A percentile compares a stretch with the other conserved stretches of the same genome.
phyloP scores from a whole-genome alignment of 2,113 vertebrate species.

The Oncorhynchus tshawytscha region DNA sequence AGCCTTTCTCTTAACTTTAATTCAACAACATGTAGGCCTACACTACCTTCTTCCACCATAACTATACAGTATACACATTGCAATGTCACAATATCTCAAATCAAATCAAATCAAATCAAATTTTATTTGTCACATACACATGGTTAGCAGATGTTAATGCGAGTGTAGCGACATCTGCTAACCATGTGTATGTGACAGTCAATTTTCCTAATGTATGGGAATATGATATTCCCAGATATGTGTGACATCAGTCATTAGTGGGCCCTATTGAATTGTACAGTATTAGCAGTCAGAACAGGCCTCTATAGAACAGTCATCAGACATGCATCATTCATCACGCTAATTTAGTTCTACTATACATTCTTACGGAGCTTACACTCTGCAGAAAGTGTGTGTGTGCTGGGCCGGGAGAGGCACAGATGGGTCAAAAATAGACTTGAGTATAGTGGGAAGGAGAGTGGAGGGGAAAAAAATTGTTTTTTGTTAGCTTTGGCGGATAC shows the following conservation, averaged over 20 bases:
- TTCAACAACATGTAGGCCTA: too few relatives aligned
- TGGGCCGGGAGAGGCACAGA: conserved; percentile 28
- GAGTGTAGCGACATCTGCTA: too few relatives aligned
- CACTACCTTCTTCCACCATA: too few relatives aligned
- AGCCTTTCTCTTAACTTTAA: too few relatives aligned
- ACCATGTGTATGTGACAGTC: too few relatives aligned
- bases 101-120: too few relatives aligned
- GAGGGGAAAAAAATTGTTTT: conserved; percentile 26
- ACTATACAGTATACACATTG: too few relatives aligned
- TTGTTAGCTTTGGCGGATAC: conserved; percentile 57
- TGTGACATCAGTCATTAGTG: conserved; percentile 6
- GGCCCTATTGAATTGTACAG: conserved; percentile 8
- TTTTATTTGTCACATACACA: too few relatives aligned
- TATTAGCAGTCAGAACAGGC: conserved; percentile 1
- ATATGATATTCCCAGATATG: too few relatives aligned
- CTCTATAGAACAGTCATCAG: conserved; percentile 32
- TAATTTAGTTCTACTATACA: conserved; percentile 33
- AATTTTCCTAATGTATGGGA: too few relatives aligned
- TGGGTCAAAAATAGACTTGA: conserved; percentile 14
- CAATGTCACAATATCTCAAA: too few relatives aligned
- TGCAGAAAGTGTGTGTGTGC: conserved; percentile 14
- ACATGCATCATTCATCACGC: conserved; percentile 42
- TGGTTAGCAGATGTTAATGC: too few relatives aligned
- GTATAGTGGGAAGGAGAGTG: conserved; percentile 17
- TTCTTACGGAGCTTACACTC: conserved; percentile 30